Percentiles rank a stretch among this genome's conserved stretches.
phyloP scores from a whole-genome alignment of 2,888 invertebrate genomes.

The Apotomis turbidana region DNA sequence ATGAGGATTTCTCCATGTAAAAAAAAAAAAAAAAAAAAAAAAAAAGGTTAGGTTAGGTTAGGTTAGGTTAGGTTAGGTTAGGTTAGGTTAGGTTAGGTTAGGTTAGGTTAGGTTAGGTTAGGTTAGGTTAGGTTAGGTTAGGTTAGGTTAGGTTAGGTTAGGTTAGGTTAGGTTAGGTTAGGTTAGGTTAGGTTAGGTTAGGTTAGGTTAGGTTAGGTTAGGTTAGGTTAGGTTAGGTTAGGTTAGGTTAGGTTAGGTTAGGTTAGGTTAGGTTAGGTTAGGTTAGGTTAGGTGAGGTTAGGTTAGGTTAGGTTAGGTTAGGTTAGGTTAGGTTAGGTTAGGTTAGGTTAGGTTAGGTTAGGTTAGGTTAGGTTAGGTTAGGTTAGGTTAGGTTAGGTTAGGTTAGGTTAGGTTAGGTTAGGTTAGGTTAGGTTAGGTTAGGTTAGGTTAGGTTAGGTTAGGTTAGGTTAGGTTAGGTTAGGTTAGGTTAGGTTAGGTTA shows the following conservation, averaged over 20 bases:
- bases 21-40: no score
- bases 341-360: conserved; percentile 39
- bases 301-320: conserved; percentile 35
- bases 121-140: conserved; percentile 41
- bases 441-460: conserved; percentile 43
- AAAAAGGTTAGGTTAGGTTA: conserved; percentile 31
- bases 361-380: conserved; percentile 38
- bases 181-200: conserved; percentile 33
- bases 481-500: no score
- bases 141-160: conserved; percentile 38
- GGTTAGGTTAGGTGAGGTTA: conserved; percentile 26
- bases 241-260: conserved; percentile 38
- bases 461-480: conserved; percentile 43
- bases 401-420: conserved; percentile 38
- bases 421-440: conserved; percentile 43
- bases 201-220: conserved; percentile 28
- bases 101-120: conserved; percentile 40
- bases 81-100: conserved; percentile 41
- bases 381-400: conserved; percentile 35
- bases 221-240: conserved; percentile 34
- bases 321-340: conserved; percentile 31
- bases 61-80: conserved; percentile 35
- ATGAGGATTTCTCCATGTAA: no score
- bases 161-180: conserved; percentile 41
- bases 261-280: conserved; percentile 18